These are phyloP conservation scores for Microtus richardsoni DNA, from an alignment of 2,113 vertebrate species.

Conservation along the genomic window DNA sequence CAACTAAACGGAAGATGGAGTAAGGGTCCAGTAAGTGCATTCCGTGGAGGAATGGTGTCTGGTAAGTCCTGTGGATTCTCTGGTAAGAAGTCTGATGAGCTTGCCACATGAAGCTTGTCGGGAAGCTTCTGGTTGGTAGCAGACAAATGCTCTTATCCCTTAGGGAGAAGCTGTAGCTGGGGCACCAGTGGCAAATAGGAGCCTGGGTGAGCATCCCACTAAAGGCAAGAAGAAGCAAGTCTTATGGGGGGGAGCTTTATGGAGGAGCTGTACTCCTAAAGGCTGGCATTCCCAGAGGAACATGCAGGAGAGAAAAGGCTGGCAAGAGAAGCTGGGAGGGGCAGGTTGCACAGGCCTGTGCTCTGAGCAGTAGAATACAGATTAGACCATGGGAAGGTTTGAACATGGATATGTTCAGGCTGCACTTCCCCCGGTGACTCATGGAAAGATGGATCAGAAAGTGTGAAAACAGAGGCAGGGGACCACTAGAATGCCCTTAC, in stretches of 20 bases:
- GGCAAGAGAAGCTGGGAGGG: neutral
- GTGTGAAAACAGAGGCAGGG: neutral
- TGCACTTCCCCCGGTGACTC: neutral
- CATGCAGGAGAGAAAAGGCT: neutral
- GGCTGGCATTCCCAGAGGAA: neutral
- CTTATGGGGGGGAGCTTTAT: neutral
- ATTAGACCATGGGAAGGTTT: neutral
- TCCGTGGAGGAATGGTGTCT: neutral
- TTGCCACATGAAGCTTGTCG: neutral
- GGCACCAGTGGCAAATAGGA: neutral
- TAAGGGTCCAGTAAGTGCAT: neutral
- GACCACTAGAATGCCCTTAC: neutral
- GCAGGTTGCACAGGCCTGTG: neutral
- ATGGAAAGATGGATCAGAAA: neutral
- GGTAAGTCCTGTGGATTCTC: neutral
- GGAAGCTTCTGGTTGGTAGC: neutral
- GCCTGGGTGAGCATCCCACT: neutral
- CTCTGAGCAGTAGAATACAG: accelerated
- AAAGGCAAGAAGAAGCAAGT: neutral
- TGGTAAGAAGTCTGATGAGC: neutral
- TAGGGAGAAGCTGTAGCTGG: neutral
- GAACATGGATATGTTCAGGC: neutral
- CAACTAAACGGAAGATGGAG: neutral
- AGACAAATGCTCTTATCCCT: neutral
- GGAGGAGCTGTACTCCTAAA: neutral